Evolutionary conservation across 2,113 vertebrate genomes (phyloP), one percentile per base, ranked within the genome.

Genomic region (Motacilla alba): DNA sequence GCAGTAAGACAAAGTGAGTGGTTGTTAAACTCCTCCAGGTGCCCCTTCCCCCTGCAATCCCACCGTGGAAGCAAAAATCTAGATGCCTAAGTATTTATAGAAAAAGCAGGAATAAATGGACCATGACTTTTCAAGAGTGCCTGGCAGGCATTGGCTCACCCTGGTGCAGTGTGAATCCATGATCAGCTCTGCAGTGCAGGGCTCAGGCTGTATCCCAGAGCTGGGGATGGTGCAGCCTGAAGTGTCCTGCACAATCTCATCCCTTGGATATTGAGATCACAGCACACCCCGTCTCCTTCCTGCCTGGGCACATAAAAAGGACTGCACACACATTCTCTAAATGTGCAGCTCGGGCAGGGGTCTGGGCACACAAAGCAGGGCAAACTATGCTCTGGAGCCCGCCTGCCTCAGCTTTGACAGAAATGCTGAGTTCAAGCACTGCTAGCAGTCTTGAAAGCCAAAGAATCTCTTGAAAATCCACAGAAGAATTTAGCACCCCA

Each of bases 271-370:
- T 16, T 1, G 1, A 89, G 22, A 49, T 13, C 1, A 2, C 41
- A 79, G 30, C 10, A 6, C 43, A 41, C 6, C 11, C 30, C 33
- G 8, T 8, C 39, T 87, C 22, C 33, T 12, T 72, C 50, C 24
- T 70, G 8, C 41, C 50, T 35, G 19, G 33, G 21, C 30, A 22
- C 13, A 20, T 11, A 18, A 41, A 53, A 83, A 77, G 24, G 27
- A 53, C 33, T 0, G 0, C 6, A 30, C 28, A 60, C 37, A 4
- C 14, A 1, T 31, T 53, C 52, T 53, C 47, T 1, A 2, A 84
- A 55, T 2, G 0, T 20, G 7, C 37, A 77, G 19, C 22, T 62
- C 44, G 26, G 22, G 7, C 52, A 62, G 46, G 22, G 59, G 9
- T 31, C 43, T 69, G 26, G 18, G 50, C 58, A 68, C 46, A 24